Evolutionary conservation across 2,113 vertebrate genomes (phyloP), one percentile per base, ranked within the genome.

Genomic region (Bos taurus): DNA sequence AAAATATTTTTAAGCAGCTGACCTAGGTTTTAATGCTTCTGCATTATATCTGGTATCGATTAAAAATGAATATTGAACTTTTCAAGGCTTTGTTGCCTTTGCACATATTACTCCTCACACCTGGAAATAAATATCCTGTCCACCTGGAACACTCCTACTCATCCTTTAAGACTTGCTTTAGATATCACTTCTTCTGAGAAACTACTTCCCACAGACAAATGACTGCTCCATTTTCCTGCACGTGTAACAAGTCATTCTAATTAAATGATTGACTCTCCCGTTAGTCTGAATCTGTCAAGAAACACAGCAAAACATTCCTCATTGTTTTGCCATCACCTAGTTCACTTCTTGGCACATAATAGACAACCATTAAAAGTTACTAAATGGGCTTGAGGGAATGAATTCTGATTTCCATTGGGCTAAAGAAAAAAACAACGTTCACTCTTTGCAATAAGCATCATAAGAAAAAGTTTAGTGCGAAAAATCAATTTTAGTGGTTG

Each of bases 1-100:
- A 86, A 86, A 95, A 52, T 21, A n/a, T 95, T 86, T 62, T 62
- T 40, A 88, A 81, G 36, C 60, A 81, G 57, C 46, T 89, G 40
- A 88, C 50, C 19, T 94, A 80, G 14, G n/a, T 88, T 80, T 89
- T 43, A 94, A 90, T 89, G 64, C 52, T 80, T 95, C 94, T 94
- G 50, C 93, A 56, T 67, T 89, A 91, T 8, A 91, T 48, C 60
- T 88, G 67, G 48, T 74, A 78, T 94, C 57, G 90, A 74, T 86
- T 62, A 92, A 46, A 90, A 95, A 90, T 40, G 28, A 64, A 25
- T 77, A 64, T 56, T 83, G n/a, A 95, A 60, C 10, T 60, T 50
- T 93, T 80, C 50, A 71, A 88, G 28, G 83, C 36, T 85, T 62
- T 57, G 25, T 78, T 78, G 67, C 50, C 25, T 78, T 91, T 84